A percentile compares a stretch with the other conserved stretches of the same genome.
These are phyloP conservation scores for Epizoanthus illoricatus DNA, from an alignment of 92 coral and sea anemone genomes.

Conservation along the genomic window DNA sequence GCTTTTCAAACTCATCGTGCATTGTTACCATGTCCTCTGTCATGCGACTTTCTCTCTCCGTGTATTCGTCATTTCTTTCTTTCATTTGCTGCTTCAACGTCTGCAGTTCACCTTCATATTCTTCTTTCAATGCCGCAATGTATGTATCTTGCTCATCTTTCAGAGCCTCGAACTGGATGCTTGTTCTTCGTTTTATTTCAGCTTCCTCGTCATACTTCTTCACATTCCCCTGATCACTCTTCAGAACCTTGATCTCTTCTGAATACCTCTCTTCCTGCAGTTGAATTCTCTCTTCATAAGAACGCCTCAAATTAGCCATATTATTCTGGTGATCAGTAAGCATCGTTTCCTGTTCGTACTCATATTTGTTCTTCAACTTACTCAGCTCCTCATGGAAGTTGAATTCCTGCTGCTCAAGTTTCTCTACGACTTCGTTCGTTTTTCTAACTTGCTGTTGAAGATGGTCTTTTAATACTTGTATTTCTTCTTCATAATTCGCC, in stretches of 20 bases:
- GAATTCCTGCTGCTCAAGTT: constrained; percentile 75
- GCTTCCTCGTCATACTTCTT: background rate
- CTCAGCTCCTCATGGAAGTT: constrained; percentile 69
- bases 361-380: constrained; percentile 55
- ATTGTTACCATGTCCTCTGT: constrained; percentile 60
- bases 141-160: constrained; percentile 52
- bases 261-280: constrained; percentile 44
- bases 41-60: constrained; percentile 49
- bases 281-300: constrained; percentile 36
- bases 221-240: background rate
- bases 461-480: constrained; percentile 55
- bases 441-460: constrained; percentile 59
- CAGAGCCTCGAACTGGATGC: constrained; percentile 25
- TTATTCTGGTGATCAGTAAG: constrained; percentile 52
- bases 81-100: constrained; percentile 60
- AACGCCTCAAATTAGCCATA: constrained; percentile 32
- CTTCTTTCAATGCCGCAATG: constrained; percentile 60
- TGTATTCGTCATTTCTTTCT: constrained; percentile 44
- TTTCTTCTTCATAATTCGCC: constrained; percentile 65
- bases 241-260: background rate
- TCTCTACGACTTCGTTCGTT: constrained; percentile 62
- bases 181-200: constrained; percentile 19
- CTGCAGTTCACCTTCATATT: constrained; percentile 58
- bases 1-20: constrained; percentile 73
- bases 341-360: constrained; percentile 48